A percentile compares a stretch with the other conserved stretches of the same genome.
These are phyloP conservation scores for Cydia fagiglandana DNA, from an alignment of 1,140 invertebrate species.

Conservation along the genomic window DNA sequence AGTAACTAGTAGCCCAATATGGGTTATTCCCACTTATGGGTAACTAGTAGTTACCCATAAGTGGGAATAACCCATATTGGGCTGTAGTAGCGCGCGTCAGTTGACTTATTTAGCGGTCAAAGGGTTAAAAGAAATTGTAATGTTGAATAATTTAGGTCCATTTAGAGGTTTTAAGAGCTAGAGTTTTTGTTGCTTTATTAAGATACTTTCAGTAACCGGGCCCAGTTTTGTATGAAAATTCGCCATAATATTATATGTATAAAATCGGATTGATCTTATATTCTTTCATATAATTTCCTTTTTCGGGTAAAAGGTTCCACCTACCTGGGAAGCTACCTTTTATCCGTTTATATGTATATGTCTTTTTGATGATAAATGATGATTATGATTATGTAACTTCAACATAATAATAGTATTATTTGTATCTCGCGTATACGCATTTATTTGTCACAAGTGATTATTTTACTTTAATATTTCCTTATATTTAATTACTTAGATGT, in stretches of 20 bases:
- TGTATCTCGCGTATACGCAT: constrained; percentile 15
- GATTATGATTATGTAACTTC: not conserved
- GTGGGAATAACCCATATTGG: no score
- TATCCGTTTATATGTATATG: no score
- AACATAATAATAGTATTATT: not conserved
- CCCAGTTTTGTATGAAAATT: constrained; percentile 1
- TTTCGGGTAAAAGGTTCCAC: no score
- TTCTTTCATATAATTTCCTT: not conserved
- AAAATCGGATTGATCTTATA: not conserved
- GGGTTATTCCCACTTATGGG: no score
- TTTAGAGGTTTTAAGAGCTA: not conserved
- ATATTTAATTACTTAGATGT: not conserved
- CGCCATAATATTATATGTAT: not conserved
- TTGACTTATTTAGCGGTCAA: no score
- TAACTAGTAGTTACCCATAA: no score
- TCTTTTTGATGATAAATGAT: no score
- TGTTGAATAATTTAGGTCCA: not conserved
- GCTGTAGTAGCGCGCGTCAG: no score
- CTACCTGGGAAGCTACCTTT: no score
- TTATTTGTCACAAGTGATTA: constrained; percentile 8
- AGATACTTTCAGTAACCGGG: not conserved
- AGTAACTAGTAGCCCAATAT: no score
- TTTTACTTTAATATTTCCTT: not conserved
- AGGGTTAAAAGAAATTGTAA: not conserved
- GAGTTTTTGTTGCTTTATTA: not conserved